phyloP scores from a whole-genome alignment of 1,140 invertebrate genomes.

The Drosophila truncata region DNA sequence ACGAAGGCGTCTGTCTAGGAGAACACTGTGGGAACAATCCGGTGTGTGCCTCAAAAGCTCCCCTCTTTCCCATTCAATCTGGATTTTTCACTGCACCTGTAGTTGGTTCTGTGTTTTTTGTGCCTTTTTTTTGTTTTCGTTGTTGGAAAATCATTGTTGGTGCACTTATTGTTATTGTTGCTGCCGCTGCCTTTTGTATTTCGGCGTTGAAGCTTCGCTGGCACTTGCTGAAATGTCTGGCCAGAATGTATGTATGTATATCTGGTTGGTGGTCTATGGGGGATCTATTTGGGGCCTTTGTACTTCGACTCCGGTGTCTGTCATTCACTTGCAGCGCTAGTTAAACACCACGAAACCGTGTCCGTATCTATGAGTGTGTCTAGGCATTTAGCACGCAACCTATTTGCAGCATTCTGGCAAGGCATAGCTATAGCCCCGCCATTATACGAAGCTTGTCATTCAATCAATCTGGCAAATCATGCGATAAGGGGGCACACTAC shows the following conservation, averaged over 20 bases:
- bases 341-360: constrained; percentile 57
- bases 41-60: constrained; percentile 57
- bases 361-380: constrained; percentile 45
- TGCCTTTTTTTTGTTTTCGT: background rate
- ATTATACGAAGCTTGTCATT: constrained; percentile 58
- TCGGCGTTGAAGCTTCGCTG: constrained; percentile 79
- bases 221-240: constrained; percentile 80
- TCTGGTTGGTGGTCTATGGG: background rate
- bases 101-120: constrained; percentile 48
- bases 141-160: constrained; percentile 34
- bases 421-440: constrained; percentile 4
- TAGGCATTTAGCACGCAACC: constrained; percentile 76
- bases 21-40: constrained; percentile 75
- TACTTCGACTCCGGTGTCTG: constrained; percentile 59
- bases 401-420: constrained; percentile 32
- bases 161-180: constrained; percentile 37
- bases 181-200: constrained; percentile 63
- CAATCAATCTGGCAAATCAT: constrained; percentile 74
- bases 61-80: background rate
- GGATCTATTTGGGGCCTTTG: constrained; percentile 43
- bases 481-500: constrained; percentile 43
- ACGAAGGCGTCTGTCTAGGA: constrained; percentile 54
- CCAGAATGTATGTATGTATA: constrained; percentile 45
- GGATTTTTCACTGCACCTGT: constrained; percentile 63
- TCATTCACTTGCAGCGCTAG: constrained; percentile 61